These are phyloP conservation scores for Salmo trutta DNA, from an alignment of 2,797 vertebrate genomes.

Conservation along the genomic window DNA sequence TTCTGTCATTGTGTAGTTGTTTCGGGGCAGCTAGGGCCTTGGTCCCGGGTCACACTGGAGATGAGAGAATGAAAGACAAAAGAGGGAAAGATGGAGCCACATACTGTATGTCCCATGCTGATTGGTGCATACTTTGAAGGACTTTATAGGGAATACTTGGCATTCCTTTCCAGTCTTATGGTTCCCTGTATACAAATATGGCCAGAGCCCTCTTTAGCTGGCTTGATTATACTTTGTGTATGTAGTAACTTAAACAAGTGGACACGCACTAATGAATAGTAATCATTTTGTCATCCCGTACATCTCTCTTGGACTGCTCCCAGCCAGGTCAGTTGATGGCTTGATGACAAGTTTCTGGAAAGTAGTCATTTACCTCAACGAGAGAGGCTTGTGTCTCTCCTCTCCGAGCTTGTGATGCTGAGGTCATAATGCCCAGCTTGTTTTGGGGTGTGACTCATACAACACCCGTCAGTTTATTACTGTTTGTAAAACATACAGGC, in stretches of 20 bases:
- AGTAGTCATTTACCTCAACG: constrained; percentile 45
- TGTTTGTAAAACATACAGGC: constrained; percentile 42
- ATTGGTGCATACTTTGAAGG: neutral
- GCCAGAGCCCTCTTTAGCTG: constrained; percentile 36
- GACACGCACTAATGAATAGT: constrained; percentile 39
- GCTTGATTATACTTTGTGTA: constrained; percentile 32
- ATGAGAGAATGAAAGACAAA: neutral
- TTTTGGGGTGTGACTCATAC: constrained; percentile 25
- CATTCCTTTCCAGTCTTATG: constrained; percentile 62
- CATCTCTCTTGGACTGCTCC: constrained; percentile 39
- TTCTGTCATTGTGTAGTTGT: constrained; percentile 50
- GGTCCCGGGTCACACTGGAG: constrained; percentile 53
- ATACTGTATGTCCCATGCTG: neutral
- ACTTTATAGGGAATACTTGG: constrained; percentile 49
- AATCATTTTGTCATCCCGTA: constrained; percentile 40
- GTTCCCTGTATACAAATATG: constrained; percentile 59
- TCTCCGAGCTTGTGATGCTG: constrained; percentile 57
- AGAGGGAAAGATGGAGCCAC: neutral
- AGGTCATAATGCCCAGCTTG: constrained; percentile 56
- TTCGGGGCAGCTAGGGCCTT: constrained; percentile 40
- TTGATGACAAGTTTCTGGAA: constrained; percentile 23
- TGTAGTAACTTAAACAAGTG: constrained; percentile 22
- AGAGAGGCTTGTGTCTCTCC: constrained; percentile 47
- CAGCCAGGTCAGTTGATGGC: constrained; percentile 35
- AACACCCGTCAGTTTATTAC: constrained; percentile 44